Evolutionary conservation across 1,140 invertebrate genomes (phyloP).

Genomic region (Adoxophyes honmai): DNA sequence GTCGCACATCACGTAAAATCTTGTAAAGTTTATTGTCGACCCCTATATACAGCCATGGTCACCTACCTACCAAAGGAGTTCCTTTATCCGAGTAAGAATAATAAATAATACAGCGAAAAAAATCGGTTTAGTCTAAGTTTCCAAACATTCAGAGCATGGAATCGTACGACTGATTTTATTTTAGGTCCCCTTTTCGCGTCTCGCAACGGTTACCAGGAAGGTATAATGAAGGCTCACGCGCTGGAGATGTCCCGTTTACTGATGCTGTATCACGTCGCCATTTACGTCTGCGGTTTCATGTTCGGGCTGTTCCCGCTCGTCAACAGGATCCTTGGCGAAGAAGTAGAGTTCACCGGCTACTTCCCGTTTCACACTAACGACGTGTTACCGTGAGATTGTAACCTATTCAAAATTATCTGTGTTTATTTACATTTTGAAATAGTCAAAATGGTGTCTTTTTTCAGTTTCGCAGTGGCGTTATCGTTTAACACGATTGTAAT

Average conservation of each 20-base stretch:
- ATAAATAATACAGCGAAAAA: too few relatives aligned
- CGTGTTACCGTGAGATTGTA: conserved; percentile 25
- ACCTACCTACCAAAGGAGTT: too few relatives aligned
- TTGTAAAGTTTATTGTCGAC: too few relatives aligned
- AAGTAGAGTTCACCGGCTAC: conserved; percentile 46
- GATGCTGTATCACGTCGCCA: conserved; percentile 32
- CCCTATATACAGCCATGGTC: too few relatives aligned
- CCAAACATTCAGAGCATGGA: background rate
- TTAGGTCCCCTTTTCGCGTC: conserved; percentile 39
- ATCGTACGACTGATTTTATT: conserved; percentile 14
- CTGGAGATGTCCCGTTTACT: conserved; percentile 38
- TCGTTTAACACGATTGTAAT: conserved; percentile 40
- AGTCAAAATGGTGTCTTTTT: too few relatives aligned
- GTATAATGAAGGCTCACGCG: conserved; percentile 34
- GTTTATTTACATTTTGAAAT: too few relatives aligned
- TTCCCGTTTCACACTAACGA: conserved; percentile 46
- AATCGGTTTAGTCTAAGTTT: too few relatives aligned
- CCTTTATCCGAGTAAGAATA: too few relatives aligned
- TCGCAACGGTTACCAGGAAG: conserved; percentile 32
- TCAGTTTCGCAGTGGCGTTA: conserved; percentile 41
- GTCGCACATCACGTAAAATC: too few relatives aligned
- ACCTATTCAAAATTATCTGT: too few relatives aligned
- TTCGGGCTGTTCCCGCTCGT: conserved; percentile 44
- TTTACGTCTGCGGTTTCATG: conserved; percentile 27
- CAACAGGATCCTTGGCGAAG: conserved; percentile 34